Percentiles rank a stretch among this genome's conserved stretches.
phyloP scores from a whole-genome alignment of 2,888 invertebrate species.

The Diogma glabrata region DNA sequence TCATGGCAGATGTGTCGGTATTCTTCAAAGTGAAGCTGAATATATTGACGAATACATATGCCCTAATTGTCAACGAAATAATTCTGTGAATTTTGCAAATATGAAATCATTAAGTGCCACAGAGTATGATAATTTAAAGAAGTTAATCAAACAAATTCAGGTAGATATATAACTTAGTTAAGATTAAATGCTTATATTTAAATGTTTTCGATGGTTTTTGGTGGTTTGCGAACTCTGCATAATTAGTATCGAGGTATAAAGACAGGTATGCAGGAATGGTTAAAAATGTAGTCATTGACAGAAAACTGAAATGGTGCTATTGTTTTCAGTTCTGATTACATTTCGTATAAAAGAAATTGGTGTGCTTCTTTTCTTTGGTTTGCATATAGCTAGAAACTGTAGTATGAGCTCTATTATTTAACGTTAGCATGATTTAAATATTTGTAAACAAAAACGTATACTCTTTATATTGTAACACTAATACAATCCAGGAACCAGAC shows the following conservation, averaged over 20 bases:
- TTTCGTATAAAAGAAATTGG: no score
- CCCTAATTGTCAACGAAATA: slow-evolving; percentile 87
- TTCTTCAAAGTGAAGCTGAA: slow-evolving; percentile 85
- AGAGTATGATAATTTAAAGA: slow-evolving; percentile 73
- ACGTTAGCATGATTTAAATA: no score
- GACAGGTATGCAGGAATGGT: no score
- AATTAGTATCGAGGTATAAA: not conserved
- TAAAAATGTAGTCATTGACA: no score
- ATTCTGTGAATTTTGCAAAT: slow-evolving; percentile 79
- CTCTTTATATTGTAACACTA: no score
- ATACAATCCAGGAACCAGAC: no score
- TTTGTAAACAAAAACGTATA: no score
- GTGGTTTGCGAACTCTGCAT: not conserved
- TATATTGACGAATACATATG: slow-evolving; percentile 94
- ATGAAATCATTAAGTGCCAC: slow-evolving; percentile 69
- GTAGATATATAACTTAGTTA: slow-evolving; percentile 36
- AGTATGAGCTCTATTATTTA: no score
- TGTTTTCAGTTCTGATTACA: no score
- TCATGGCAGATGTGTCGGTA: slow-evolving; percentile 94
- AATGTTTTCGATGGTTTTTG: not conserved
- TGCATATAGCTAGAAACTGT: no score
- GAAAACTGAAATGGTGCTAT: no score
- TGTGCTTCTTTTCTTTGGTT: no score
- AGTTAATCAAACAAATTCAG: slow-evolving; percentile 81
- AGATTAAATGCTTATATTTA: slow-evolving; percentile 12